Percentiles rank a stretch among this genome's conserved stretches.
Conservation (phyloP, 2,113 vertebrate species). For the Nothoprocta pentlandii region DNA sequence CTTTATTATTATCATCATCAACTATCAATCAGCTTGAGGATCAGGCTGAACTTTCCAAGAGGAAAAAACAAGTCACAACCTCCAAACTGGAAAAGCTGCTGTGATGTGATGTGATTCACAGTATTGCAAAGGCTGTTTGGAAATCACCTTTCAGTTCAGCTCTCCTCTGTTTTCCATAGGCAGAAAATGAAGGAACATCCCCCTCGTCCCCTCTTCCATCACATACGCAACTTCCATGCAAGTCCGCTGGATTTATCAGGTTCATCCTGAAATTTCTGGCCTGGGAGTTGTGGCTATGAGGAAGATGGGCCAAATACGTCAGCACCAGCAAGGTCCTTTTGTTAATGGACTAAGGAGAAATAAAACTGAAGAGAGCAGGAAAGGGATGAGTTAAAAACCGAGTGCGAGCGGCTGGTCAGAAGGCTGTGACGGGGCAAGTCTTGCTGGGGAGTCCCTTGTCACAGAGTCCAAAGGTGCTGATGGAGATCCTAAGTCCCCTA, state of each 20-base stretch:
- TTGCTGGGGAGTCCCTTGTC: not conserved
- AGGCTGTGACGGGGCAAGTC: not conserved
- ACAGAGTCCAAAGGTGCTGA: not conserved
- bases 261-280: not conserved
- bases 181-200: not conserved
- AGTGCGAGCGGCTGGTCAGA: fast-evolving
- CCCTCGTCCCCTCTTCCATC: not conserved
- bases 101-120: not conserved
- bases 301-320: not conserved
- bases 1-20: not conserved
- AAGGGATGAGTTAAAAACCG: not conserved
- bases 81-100: not conserved
- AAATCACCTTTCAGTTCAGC: not conserved
- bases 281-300: not conserved
- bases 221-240: not conserved
- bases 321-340: not conserved
- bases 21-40: not conserved
- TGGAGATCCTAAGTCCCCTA: not conserved
- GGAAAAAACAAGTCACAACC: not conserved
- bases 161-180: not conserved
- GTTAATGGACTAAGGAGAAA: not conserved
- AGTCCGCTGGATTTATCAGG: not conserved
- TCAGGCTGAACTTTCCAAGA: not conserved
- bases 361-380: not conserved
- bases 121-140: not conserved